Base-by-base conservation (phyloP, 1,140 invertebrate species). In the Lasioglossum albipes region DNA sequence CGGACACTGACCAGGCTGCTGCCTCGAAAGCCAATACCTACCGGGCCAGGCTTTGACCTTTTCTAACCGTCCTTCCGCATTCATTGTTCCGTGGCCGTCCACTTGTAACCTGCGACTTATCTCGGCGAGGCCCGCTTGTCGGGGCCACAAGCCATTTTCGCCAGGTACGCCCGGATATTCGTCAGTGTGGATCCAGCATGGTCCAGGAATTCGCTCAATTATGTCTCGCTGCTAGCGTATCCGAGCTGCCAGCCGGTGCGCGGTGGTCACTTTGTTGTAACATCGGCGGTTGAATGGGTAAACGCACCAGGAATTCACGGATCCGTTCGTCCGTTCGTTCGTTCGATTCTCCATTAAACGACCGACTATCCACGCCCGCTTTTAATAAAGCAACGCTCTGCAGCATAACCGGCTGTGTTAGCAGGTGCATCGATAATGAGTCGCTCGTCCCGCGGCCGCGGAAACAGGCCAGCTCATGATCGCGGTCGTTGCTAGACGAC, bases 1-100 rank as follows among this genome's bases (percentile, higher is more conserved):
- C 81, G 81, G 81, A 89, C 84, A 83, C 80, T 89, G 88, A 85
- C 88, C 88, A 82, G 79, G 59, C 71, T 57, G 69, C 74, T 64
- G 36, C 73, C 66, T 70, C 78, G 76, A 79, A 85, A 83, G 80
- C 81, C 81, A 83, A 84, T 86, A 87, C 79, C 67, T 86, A 87
- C 79, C 67, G 20, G 52, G 20, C n/a, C 57, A 67, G 52, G 66
- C 74, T 76, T 54, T 75, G 75, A 71, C 75, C 83, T 83, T 79
- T 85, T 75, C 84, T 57, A 54, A 49, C 75, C 72, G 59, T 79
- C 27, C 75, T 85, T 85, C 72, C 68, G 64, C 75, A 79, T 83
- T 85, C 75, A 85, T 85, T 85, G 84, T 85, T 85, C 84, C 41
- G 61, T 71, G 27, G 61, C 77, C 77, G 22, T 76, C 72, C 82